phyloP scores from a whole-genome alignment of 53 echinoderm and acorn worm genomes.

The Astropecten irregularis region DNA sequence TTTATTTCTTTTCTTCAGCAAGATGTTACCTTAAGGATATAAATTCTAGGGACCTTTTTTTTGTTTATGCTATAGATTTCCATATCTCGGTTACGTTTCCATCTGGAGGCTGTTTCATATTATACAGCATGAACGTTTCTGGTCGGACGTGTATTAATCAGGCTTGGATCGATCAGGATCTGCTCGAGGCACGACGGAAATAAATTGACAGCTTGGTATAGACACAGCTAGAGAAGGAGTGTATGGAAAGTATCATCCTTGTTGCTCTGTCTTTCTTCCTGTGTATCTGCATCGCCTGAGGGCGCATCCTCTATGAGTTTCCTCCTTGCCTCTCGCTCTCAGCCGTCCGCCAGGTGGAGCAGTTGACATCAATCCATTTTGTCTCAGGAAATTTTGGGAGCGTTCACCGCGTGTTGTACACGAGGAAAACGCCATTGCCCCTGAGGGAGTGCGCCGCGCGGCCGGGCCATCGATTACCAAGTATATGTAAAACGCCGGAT shows the following conservation, averaged over 20 bases:
- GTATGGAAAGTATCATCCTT: neutral
- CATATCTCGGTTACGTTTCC: conserved; percentile 1
- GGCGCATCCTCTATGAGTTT: neutral
- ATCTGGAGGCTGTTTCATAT: neutral
- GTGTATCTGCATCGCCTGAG: neutral
- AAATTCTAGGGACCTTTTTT: neutral
- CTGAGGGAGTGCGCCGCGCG: too few relatives aligned
- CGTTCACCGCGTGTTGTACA: too few relatives aligned
- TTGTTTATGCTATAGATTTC: conserved; percentile 5
- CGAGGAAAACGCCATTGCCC: too few relatives aligned
- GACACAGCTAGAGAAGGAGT: neutral
- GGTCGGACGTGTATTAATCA: conserved; percentile 11
- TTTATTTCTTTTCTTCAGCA: neutral
- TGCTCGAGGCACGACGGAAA: conserved; percentile 6
- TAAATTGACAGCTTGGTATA: conserved; percentile 24
- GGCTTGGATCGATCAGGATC: neutral
- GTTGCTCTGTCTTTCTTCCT: too few relatives aligned
- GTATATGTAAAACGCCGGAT: neutral
- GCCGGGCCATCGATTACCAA: neutral
- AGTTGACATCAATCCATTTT: conserved; percentile 31
- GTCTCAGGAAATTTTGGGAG: too few relatives aligned
- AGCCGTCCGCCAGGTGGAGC: conserved; percentile 7
- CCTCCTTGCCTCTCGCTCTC: neutral
- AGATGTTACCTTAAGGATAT: neutral
- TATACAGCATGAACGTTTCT: too few relatives aligned